Evolutionary conservation across 2,888 invertebrate species (phyloP), one percentile per base, ranked within the genome.

Genomic region (Crematogaster levior): DNA sequence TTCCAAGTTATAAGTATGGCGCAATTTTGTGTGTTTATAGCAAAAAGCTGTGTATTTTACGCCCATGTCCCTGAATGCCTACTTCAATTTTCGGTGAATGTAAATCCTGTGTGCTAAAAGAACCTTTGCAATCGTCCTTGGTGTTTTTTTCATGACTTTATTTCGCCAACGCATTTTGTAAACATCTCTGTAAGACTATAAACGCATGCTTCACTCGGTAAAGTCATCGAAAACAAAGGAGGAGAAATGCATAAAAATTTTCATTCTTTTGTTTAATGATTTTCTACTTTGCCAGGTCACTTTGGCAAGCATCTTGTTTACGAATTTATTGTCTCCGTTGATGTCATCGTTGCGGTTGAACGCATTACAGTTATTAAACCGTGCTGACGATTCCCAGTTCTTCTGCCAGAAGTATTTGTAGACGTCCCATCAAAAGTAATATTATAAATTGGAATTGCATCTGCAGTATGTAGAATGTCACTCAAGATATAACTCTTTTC

Each of bases 1-100:
- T 80, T 63, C 66, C 60, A 82, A 87, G 82, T 82, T 68, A 77
- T 84, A 88, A 88, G 68, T 61, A 21, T 65, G 37, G 63, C 60
- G 60, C 79, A 68, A 80, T 87, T 87, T 83, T 46, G 75, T 12
- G 58, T 30, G 5, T 85, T 85, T 85, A 82, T 58, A 74, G 68
- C 70, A 51, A 61, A 82, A 60, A 75, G 58, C 61, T 65, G 77
- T 65, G 79, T 83, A 72, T 75, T 83, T 80, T 74, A 53, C 70
- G 60, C 46, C 65, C 58, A 34, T 58, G 24, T 61, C 61, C 48
- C 34, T 81, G 74, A 84, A 48, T 70, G 74, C 40, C 51, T 77
- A 63, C 70, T 85, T 75, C 75, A 85, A 86, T 86, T 87, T 85
- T 87, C 83, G 40, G 72, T 85, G 75, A 88, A 84, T 83, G 84